These are phyloP conservation scores for Haliclona indistincta DNA, from an alignment of 37 sponge, comb jelly and placozoan species.

Conservation along the genomic window DNA sequence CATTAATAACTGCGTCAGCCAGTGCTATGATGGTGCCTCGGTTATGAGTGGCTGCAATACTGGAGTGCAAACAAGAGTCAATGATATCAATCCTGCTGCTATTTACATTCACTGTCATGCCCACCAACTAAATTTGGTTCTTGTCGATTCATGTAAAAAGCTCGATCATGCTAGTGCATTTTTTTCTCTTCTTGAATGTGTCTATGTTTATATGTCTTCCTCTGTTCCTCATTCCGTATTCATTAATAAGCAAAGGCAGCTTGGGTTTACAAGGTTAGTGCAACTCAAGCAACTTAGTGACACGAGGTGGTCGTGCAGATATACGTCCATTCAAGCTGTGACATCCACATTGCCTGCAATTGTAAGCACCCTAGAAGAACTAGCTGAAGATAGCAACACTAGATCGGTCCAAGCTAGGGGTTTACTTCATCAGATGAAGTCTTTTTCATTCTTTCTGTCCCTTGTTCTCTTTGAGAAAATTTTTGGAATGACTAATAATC, in stretches of 20 bases:
- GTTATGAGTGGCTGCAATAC: no score
- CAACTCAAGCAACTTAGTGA: no score
- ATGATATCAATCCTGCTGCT: no score
- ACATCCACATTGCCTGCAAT: not conserved
- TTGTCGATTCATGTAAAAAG: constrained; percentile 4
- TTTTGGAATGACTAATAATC: no score
- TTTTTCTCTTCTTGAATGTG: not conserved
- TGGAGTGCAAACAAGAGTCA: no score
- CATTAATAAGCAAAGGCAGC: constrained; percentile 1
- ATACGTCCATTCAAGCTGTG: not conserved
- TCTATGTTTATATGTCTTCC: not conserved
- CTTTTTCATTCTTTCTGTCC: not conserved
- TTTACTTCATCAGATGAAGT: constrained; percentile 1
- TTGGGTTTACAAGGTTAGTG: not conserved
- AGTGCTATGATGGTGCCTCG: constrained; percentile 17
- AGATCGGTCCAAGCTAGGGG: no score
- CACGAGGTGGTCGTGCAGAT: constrained; percentile 21
- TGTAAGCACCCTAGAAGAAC: not conserved
- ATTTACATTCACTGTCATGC: no score
- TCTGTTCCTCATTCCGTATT: not conserved
- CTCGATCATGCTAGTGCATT: not conserved
- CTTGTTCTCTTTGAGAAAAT: constrained; percentile 10
- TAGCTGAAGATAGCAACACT: not conserved
- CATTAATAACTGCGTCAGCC: not conserved
- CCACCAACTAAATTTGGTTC: constrained; percentile 14